phyloP scores from a whole-genome alignment of 2,113 vertebrate species.

The Hystrix cristata region DNA sequence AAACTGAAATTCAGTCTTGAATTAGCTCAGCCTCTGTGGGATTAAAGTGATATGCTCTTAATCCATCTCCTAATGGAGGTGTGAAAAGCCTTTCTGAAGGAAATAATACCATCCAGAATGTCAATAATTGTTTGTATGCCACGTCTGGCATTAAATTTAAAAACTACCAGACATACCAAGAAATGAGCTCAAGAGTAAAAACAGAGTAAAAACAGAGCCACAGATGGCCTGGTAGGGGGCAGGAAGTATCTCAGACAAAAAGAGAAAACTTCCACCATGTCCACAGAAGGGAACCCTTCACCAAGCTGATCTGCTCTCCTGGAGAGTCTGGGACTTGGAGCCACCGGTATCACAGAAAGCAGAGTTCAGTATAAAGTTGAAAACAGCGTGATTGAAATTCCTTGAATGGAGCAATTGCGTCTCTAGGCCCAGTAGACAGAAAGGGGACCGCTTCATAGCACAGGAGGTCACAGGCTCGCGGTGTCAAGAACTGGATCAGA shows the following conservation, averaged over 20 bases:
- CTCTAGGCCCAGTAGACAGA: not conserved
- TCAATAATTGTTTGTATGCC: not conserved
- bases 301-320: not conserved
- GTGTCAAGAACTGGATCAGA: not conserved
- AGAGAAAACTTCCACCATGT: not conserved
- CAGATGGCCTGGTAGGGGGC: not conserved
- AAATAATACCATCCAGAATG: not conserved
- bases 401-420: not conserved
- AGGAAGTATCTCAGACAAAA: not conserved
- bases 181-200: not conserved
- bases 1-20: not conserved
- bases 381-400: not conserved
- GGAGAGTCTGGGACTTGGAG: not conserved
- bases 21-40: not conserved
- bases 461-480: not conserved
- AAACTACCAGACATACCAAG: conserved; percentile 31
- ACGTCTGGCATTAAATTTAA: not conserved
- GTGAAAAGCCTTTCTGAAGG: conserved; percentile 27
- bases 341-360: not conserved
- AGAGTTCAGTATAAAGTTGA: not conserved
- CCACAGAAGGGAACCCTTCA: not conserved
- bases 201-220: not conserved
- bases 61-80: not conserved
- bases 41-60: not conserved
- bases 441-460: not conserved